These are phyloP conservation scores for Pseudorhombus dupliciocellatus DNA, from an alignment of 2,113 vertebrate species.

Conservation along the genomic window DNA sequence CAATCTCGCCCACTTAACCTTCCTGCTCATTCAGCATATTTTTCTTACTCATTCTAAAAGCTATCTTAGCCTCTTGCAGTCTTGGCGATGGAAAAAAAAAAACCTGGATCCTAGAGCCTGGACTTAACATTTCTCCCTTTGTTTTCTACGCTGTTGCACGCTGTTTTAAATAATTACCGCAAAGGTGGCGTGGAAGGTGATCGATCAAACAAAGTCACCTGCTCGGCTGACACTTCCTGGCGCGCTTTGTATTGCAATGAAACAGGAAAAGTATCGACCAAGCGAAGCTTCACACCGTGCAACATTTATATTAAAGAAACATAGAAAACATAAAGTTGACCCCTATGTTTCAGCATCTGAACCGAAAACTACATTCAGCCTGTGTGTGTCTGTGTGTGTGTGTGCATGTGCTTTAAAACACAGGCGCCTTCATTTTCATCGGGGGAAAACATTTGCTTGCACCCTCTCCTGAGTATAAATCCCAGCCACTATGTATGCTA, in stretches of 20 bases:
- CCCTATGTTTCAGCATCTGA: constrained; percentile 4
- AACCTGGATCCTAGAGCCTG: no score
- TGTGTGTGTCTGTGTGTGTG: background rate
- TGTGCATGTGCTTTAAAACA: background rate
- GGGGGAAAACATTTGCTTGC: constrained; percentile 23
- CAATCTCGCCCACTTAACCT: no score
- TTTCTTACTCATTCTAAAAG: no score
- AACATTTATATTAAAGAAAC: background rate
- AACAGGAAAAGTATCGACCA: background rate
- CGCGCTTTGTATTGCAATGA: background rate
- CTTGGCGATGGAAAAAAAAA: no score
- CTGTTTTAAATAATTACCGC: background rate
- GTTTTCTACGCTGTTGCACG: background rate
- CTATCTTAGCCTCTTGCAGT: no score
- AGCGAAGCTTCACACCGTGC: background rate
- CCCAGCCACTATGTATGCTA: constrained; percentile 73
- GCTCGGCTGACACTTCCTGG: background rate
- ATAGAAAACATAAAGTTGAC: background rate
- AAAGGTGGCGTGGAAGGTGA: background rate
- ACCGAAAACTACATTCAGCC: background rate
- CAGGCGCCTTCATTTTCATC: constrained; percentile 30
- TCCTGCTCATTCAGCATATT: no score
- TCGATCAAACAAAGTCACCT: background rate
- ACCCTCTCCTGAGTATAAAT: constrained; percentile 39
- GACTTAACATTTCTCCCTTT: background rate